A percentile compares a stretch with the other conserved stretches of the same genome.
These are phyloP conservation scores for Strigamia crassipes DNA, from an alignment of 2,888 invertebrate species.

Conservation along the genomic window DNA sequence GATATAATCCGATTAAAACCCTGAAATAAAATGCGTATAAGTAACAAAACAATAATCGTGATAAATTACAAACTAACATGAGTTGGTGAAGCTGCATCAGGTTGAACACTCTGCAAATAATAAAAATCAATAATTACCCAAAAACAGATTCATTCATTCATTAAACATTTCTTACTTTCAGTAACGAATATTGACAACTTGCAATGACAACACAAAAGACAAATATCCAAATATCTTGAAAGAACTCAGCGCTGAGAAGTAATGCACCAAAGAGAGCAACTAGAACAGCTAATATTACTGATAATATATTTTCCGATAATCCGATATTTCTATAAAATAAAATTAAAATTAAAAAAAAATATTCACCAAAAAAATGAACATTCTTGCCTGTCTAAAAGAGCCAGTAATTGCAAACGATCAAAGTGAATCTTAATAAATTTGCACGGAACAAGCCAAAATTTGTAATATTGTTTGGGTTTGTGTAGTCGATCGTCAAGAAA, in stretches of 20 bases:
- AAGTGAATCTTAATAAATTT: slow-evolving; percentile 79
- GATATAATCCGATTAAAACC: slow-evolving; percentile 94
- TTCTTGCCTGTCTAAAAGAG: slow-evolving; percentile 76
- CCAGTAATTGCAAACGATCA: slow-evolving; percentile 88
- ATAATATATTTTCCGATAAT: slow-evolving; percentile 76
- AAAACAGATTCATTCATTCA: background rate
- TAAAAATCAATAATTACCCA: slow-evolving; percentile 30
- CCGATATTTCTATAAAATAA: slow-evolving; percentile 72
- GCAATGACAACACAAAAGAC: slow-evolving; percentile 97
- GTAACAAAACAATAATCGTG: background rate
- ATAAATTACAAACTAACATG: slow-evolving; percentile 64
- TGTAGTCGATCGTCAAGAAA: slow-evolving; percentile 54
- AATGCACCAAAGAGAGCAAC: slow-evolving; percentile 85
- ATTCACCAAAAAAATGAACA: background rate
- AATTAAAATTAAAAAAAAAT: background rate
- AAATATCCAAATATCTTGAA: slow-evolving; percentile 89
- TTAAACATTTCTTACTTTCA: slow-evolving; percentile 66
- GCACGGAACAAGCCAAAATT: slow-evolving; percentile 71
- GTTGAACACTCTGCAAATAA: slow-evolving; percentile 85
- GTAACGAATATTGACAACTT: slow-evolving; percentile 92
- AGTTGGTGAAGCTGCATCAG: slow-evolving; percentile 97
- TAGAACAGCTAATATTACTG: slow-evolving; percentile 78
- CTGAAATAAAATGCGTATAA: slow-evolving; percentile 53
- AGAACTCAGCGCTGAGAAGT: slow-evolving; percentile 81
- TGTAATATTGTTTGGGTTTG: slow-evolving; percentile 69